phyloP scores from a whole-genome alignment of 2,888 invertebrate species.

The Drosophila monieri region DNA sequence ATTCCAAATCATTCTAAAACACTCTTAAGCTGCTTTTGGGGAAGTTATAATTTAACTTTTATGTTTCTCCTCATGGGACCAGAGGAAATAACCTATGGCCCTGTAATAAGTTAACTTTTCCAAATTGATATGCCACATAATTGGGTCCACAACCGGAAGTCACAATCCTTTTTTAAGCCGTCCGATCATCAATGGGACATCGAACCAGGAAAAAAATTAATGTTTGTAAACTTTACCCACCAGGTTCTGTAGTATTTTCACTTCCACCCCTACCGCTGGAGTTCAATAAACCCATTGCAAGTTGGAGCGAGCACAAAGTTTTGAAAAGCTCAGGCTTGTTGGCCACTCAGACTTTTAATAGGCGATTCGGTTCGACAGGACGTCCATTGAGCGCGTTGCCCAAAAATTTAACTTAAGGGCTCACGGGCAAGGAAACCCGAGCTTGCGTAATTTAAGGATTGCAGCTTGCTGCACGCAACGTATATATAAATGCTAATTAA shows the following conservation, averaged over 20 bases:
- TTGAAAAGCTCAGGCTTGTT: slow-evolving; percentile 31
- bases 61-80: slow-evolving; percentile 18
- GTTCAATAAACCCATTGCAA: slow-evolving; percentile 43
- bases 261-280: not conserved
- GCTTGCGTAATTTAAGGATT: slow-evolving; percentile 66
- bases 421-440: slow-evolving; percentile 18
- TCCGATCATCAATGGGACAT: slow-evolving; percentile 23
- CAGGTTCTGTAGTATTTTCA: slow-evolving; percentile 25
- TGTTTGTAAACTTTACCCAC: slow-evolving; percentile 45
- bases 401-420: slow-evolving; percentile 25
- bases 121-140: slow-evolving; percentile 28
- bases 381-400: slow-evolving; percentile 14
- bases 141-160: slow-evolving; percentile 28
- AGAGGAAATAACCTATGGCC: not conserved
- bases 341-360: slow-evolving; percentile 49
- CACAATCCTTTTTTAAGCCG: not conserved
- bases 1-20: slow-evolving; percentile 73
- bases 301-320: slow-evolving; percentile 45
- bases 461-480: slow-evolving; percentile 66
- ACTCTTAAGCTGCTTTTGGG: slow-evolving; percentile 60
- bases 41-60: slow-evolving; percentile 60
- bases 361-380: slow-evolving; percentile 14
- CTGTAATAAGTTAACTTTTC: slow-evolving; percentile 4
- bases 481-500: slow-evolving; percentile 74
- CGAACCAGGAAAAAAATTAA: slow-evolving; percentile 37